These are phyloP conservation scores for Iselma pallidipennis DNA, from an alignment of 2,888 invertebrate genomes.

Conservation along the genomic window DNA sequence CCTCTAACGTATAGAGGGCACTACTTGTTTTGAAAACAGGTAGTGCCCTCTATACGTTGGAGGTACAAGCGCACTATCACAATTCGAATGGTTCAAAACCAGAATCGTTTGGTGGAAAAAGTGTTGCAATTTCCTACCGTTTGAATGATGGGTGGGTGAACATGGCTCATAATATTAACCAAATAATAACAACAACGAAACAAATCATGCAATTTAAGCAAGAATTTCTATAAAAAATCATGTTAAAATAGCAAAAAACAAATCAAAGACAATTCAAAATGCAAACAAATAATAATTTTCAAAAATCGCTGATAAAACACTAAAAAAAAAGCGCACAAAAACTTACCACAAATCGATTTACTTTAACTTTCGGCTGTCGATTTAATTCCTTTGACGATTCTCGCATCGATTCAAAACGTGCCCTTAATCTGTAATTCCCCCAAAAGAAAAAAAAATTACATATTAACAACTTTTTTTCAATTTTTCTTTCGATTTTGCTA, in stretches of 20 bases:
- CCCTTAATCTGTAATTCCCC: constrained; percentile 73
- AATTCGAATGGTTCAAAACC: no score
- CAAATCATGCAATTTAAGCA: constrained; percentile 18
- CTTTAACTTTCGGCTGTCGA: constrained; percentile 64
- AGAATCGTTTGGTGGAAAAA: no score
- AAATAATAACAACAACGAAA: not conserved
- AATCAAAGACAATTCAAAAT: constrained; percentile 21
- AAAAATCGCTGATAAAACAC: not conserved
- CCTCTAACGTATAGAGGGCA: no score
- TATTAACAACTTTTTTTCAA: not conserved
- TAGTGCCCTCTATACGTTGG: no score
- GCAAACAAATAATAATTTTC: not conserved
- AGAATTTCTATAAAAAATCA: constrained; percentile 13
- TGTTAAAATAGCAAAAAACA: constrained; percentile 13
- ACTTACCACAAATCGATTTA: constrained; percentile 92
- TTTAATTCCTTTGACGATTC: constrained; percentile 58
- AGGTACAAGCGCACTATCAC: no score
- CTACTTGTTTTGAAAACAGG: no score
- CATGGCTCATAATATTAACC: no score
- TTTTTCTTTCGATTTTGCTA: no score
- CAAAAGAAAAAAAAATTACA: no score
- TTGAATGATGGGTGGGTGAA: not conserved
- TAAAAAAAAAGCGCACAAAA: not conserved
- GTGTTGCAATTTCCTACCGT: not conserved
- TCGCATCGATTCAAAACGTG: constrained; percentile 86